Evolutionary conservation across 1,140 invertebrate genomes (phyloP).

Genomic region (Ooceraea biroi): DNA sequence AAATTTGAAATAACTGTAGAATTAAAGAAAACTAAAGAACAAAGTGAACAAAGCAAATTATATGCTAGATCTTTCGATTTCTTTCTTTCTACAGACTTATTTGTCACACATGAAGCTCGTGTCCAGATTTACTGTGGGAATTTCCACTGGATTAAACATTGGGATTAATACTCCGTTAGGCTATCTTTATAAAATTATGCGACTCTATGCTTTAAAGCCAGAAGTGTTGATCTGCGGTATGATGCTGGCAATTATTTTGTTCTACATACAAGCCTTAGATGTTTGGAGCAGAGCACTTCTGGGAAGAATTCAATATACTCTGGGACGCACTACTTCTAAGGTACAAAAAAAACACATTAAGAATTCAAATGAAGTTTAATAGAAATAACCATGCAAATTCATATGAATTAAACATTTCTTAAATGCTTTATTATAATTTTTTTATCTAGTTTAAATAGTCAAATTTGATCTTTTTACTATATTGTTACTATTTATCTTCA

Average conservation of each 20-base stretch:
- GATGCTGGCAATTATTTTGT: constrained; percentile 89
- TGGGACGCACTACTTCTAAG: constrained; percentile 88
- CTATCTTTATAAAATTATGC: constrained; percentile 91
- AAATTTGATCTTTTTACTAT: no score
- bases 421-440: background rate
- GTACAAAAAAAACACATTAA: constrained; percentile 64
- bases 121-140: constrained; percentile 91
- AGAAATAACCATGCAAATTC: background rate
- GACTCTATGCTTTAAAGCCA: constrained; percentile 91
- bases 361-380: background rate
- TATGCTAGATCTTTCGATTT: constrained; percentile 2
- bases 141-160: constrained; percentile 88
- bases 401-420: background rate
- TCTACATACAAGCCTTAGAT: constrained; percentile 93
- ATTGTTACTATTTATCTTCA: no score
- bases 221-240: constrained; percentile 90
- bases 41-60: background rate
- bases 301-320: constrained; percentile 90
- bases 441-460: background rate
- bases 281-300: constrained; percentile 92
- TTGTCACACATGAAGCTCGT: constrained; percentile 93
- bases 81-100: constrained; percentile 87
- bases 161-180: constrained; percentile 86
- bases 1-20: no score
- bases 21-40: no score